phyloP scores from a whole-genome alignment of 2,113 vertebrate genomes.

The Alligator sinensis region DNA sequence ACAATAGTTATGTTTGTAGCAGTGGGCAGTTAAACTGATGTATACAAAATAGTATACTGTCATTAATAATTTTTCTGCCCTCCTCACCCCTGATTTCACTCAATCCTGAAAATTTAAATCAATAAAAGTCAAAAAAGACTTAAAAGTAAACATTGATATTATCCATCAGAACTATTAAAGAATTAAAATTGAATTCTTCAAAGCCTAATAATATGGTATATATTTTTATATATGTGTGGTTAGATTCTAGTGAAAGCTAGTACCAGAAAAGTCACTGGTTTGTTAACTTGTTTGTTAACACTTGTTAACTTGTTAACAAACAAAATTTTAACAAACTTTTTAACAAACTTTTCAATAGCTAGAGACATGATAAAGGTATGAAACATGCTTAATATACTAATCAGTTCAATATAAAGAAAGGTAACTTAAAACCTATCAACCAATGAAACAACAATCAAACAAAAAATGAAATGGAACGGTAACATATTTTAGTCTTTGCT shows the following conservation, averaged over 20 bases:
- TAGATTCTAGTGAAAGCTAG: conserved; percentile 26
- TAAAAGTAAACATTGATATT: too few species aligned
- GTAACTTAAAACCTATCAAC: not conserved
- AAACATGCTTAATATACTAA: not conserved
- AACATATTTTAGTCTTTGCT: not conserved
- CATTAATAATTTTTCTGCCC: too few species aligned
- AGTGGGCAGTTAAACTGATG: too few species aligned
- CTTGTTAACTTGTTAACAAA: too few species aligned
- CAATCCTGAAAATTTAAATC: not conserved
- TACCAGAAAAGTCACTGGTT: conserved; percentile 7
- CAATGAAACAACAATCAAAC: not conserved
- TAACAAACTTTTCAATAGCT: conserved; percentile 19
- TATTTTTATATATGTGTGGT: not conserved
- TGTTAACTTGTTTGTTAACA: too few species aligned
- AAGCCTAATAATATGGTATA: too few species aligned
- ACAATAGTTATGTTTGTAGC: too few species aligned
- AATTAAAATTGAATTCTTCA: too few species aligned
- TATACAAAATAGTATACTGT: too few species aligned
- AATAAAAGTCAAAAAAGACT: too few species aligned
- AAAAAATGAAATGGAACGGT: not conserved
- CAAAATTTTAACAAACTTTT: too few species aligned
- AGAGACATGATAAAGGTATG: not conserved
- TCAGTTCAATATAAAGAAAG: not conserved
- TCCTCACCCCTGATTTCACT: too few species aligned
- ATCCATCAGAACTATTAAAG: not conserved